Base-by-base conservation (phyloP, 2,113 vertebrate genomes). In the Vidua chalybeata region DNA sequence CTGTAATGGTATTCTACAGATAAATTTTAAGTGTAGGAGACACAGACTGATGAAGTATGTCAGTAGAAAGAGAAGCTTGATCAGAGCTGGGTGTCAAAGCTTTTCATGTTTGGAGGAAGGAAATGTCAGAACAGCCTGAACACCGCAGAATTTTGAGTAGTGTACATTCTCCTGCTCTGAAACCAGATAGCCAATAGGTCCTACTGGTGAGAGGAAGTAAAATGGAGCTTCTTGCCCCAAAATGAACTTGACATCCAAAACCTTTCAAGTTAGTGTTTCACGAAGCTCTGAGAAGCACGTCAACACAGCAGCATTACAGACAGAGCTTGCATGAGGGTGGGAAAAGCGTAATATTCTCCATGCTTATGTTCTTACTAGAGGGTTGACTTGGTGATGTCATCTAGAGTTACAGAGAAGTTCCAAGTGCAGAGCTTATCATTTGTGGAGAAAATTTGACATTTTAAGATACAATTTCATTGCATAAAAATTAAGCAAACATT, bases 71-170 rank as follows among this genome's bases (percentile, higher is more conserved):
- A 75, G 52, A 84, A 90, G 62, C 37, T 73, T 59, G 23, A 87
- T 93, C 87, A 87, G 91, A 95, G 85, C 49, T 35, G 8, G 15
- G 15, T 85, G 81, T 69, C 87, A 90, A 93, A 90, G 41, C 56
- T 72, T 84, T 85, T 86, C 45, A 16, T 78, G 45, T 89, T 13
- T 46, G 52, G 39, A 81, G 30, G 45, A 62, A 89, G 52, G 45
- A 80, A 90, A 77, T 55, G 41, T 69, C 84, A 95, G 59, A 41
- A 80, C 55, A 78, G 59, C 59, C 61, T 63, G 41, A 89, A 67
- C 21, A 24, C 33, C 22, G 13, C 9, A 35, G 49, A 55, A 45
- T 90, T 91, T 68, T 84, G 23, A 67, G 68, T 73, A 41, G n/a
- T 18, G 30, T 46, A 14, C 3, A 0, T 63, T 51, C 28, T 84